These are phyloP conservation scores for Cremastinae sp. DNA, from an alignment of 2,888 invertebrate genomes.

Conservation along the genomic window DNA sequence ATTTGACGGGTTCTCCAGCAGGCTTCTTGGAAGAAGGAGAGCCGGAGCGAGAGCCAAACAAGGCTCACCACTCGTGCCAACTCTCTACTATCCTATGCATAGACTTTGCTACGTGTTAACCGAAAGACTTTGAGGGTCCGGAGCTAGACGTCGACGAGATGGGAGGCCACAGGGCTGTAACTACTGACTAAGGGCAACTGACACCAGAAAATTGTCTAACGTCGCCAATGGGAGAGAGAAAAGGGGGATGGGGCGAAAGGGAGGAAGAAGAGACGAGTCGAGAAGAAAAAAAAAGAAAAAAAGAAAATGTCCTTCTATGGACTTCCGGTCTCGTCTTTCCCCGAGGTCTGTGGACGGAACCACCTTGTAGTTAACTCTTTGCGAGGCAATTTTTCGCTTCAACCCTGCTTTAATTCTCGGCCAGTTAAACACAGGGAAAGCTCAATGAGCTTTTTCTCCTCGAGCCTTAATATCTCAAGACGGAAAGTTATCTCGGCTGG, in stretches of 20 bases:
- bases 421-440: slow-evolving; percentile 8
- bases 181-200: slow-evolving; percentile 48
- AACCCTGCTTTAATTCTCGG: slow-evolving; percentile 54
- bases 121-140: slow-evolving; percentile 44
- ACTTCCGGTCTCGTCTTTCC: too few species aligned
- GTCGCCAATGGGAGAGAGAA: slow-evolving; percentile 40
- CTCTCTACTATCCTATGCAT: slow-evolving; percentile 74
- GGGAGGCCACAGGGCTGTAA: slow-evolving; percentile 47
- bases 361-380: slow-evolving; percentile 62
- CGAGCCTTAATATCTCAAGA: slow-evolving; percentile 36
- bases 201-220: slow-evolving; percentile 64
- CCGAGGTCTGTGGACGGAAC: slow-evolving; percentile 46
- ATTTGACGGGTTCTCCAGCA: slow-evolving; percentile 67
- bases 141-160: slow-evolving; percentile 50
- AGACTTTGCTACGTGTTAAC: slow-evolving; percentile 65
- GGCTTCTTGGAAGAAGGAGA: slow-evolving; percentile 41
- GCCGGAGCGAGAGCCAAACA: slow-evolving; percentile 37
- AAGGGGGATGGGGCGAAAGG: slow-evolving; percentile 7
- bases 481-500: slow-evolving; percentile 43
- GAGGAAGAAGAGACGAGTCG: slow-evolving; percentile 15
- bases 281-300: too few species aligned
- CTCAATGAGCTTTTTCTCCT: slow-evolving; percentile 25
- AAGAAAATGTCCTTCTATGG: too few species aligned
- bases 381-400: slow-evolving; percentile 62
- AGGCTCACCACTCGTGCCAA: slow-evolving; percentile 51